Percentiles rank a stretch among this genome's conserved stretches.
These are phyloP conservation scores for Acanthurus lineatus DNA, from an alignment of 2,797 vertebrate species.

Conservation along the genomic window DNA sequence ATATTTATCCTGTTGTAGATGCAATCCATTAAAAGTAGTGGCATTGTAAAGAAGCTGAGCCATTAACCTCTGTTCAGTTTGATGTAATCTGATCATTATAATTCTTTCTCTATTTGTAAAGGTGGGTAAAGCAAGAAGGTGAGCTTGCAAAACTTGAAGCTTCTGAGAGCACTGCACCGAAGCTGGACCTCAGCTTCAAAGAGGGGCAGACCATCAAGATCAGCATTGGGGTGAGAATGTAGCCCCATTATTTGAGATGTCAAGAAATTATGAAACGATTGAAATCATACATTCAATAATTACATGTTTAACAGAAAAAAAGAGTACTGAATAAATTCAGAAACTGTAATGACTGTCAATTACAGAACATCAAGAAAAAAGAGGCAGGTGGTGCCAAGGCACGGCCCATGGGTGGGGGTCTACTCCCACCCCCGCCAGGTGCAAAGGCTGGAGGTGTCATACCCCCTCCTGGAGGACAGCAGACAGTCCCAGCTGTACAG, in stretches of 20 bases:
- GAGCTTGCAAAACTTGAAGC: conserved; percentile 93
- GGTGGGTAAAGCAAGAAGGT: conserved; percentile 96
- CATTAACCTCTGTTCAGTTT: not conserved
- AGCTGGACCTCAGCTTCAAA: conserved; percentile 96
- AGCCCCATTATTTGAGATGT: not conserved
- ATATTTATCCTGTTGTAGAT: not conserved
- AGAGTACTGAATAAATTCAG: not conserved
- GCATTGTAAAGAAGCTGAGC: not conserved
- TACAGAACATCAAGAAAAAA: conserved; percentile 94
- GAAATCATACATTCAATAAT: not conserved
- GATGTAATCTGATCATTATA: not conserved
- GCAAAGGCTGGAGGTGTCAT: conserved; percentile 77
- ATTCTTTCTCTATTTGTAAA: conserved; percentile 64
- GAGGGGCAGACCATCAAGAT: conserved; percentile 99
- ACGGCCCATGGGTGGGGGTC: conserved; percentile 72
- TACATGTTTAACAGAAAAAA: not conserved
- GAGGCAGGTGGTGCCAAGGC: conserved; percentile 85
- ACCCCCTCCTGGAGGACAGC: conserved; percentile 69
- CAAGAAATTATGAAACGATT: not conserved
- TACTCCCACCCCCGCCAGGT: conserved; percentile 93
- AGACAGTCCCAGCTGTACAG: conserved; percentile 61
- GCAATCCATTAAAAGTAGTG: not conserved
- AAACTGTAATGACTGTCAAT: conserved; percentile 7
- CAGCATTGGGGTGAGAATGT: conserved; percentile 91
- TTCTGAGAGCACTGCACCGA: conserved; percentile 85